Evolutionary conservation across 2,797 vertebrate genomes (phyloP), one percentile per base, ranked within the genome.

Genomic region (Peromyscus aztecus): DNA sequence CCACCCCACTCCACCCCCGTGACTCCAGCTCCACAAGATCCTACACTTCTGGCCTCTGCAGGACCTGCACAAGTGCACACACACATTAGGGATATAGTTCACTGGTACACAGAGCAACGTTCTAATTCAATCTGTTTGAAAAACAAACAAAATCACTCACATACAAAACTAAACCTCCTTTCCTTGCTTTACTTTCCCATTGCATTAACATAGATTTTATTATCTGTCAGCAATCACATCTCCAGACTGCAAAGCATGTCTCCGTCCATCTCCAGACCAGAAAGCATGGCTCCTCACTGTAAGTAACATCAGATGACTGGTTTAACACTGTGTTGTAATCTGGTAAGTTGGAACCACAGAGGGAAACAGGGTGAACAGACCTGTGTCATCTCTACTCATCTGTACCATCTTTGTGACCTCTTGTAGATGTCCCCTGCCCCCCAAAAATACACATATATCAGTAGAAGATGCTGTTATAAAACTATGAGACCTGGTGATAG

Each of bases 291-390:
- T n/a, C 61, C 14, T 37, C 11, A 14, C 31, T 55, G 3, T 7
- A 17, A 13, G n/a, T n/a, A n/a, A n/a, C 84, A 67, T 5, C 17
- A 57, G 49, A 52, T 17, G 34, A 19, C 75, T 59, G 2, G 52
- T 77, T 77, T 67, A 6, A 67, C 6, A 17, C 3, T 67, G 49
- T 78, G 59, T 37, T 61, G 27, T 12, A 65, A 76, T 21, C 12
- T 29, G 0, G 8, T 6, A 71, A 67, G n/a, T 24, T 4, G 17
- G 16, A 49, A 71, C 31, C 37, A 8, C 2, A 0, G 21, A 27
- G 59, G 46, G n/a, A 81, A 57, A 21, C 2, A 13, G 55, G 17
- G 34, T 16, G 6, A 46, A 67, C 3, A 21, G 2, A 0, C 6
- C 52, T 57, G 49, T 4, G 9, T 57, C 75, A 37, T 9, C 34